Evolutionary conservation across 92 coral and sea anemone species (phyloP).

Genomic region (Epizoanthus ramosus): DNA sequence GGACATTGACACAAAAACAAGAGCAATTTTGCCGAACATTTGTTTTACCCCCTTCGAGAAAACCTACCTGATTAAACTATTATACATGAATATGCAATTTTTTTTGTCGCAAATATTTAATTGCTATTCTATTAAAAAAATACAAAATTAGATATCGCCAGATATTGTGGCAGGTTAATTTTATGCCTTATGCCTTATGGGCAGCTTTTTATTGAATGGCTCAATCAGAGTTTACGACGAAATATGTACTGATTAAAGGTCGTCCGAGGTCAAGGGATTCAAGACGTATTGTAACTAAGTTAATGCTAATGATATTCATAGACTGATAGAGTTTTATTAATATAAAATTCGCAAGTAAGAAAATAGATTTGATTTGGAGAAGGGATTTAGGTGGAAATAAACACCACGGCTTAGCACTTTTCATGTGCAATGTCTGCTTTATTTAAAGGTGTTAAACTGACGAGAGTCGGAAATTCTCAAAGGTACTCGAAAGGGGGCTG

Average conservation of each 20-base stretch:
- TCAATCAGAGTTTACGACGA: slow-evolving; percentile 15
- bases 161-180: not conserved
- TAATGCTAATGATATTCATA: not conserved
- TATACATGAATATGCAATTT: not conserved
- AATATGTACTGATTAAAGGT: not conserved
- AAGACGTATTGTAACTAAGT: not conserved
- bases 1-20: slow-evolving; percentile 8
- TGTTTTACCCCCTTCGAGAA: slow-evolving; percentile 45
- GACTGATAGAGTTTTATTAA: slow-evolving; percentile 8
- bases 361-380: slow-evolving; percentile 12
- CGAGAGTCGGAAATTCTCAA: slow-evolving; percentile 43
- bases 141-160: slow-evolving; percentile 4
- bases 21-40: slow-evolving; percentile 22
- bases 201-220: slow-evolving; percentile 1
- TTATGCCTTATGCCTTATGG: not conserved
- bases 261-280: not conserved
- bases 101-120: not conserved
- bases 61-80: slow-evolving; percentile 18
- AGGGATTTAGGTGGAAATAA: slow-evolving; percentile 22
- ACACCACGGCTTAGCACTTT: slow-evolving; percentile 24
- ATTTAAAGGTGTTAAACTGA: slow-evolving; percentile 36
- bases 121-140: not conserved
- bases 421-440: slow-evolving; percentile 22
- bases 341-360: slow-evolving; percentile 19
- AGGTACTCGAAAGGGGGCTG: slow-evolving; percentile 17